Base-by-base conservation (phyloP, 2,888 invertebrate species). In the Hoplodrina ambigua region DNA sequence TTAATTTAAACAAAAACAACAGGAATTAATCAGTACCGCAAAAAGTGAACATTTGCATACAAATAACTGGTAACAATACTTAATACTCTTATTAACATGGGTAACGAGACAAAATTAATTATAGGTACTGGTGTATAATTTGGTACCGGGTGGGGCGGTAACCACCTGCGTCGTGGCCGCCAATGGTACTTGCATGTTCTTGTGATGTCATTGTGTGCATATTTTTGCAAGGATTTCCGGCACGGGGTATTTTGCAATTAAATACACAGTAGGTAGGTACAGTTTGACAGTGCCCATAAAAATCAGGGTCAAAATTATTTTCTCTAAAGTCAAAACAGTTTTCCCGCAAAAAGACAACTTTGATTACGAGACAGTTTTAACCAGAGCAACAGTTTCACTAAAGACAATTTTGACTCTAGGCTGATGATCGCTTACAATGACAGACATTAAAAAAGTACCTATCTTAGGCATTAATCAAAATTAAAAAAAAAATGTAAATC, bases 31-130 rank as follows among this genome's bases (percentile, higher is more conserved):
- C 50, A 67, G 59, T 65, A 46, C 56, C 13, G 54, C 52, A 70
- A 80, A 82, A 75, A 72, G 30, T 54, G 5, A 30, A 67, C 55
- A 83, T 83, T 83, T 78, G 70, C 83, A 83, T 83, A 80, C 78
- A 72, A 74, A 83, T 80, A 74, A 62, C 82, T 59, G 69, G 64
- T 69, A 75, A 83, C 74, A 82, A 76, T 71, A 71, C 46, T 46
- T 46, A 46, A 46, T 78, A 60, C 58, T 66, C 76, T 78, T 78
- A 81, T 81, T 73, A 83, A 81, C 81, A 81, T 77, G 68, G 72
- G 46, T 82, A 84, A 84, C 82, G 68, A 84, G 84, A 79, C 72
- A 37, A 84, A 75, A 81, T 81, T 84, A 84, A 84, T 84, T 81
- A 74, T 64, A 58, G 55, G 54, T 64, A 55, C 62, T 63, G 56